A percentile compares a stretch with the other conserved stretches of the same genome.
These are phyloP conservation scores for Bombus cullumanus DNA, from an alignment of 1,140 invertebrate species.

Conservation along the genomic window DNA sequence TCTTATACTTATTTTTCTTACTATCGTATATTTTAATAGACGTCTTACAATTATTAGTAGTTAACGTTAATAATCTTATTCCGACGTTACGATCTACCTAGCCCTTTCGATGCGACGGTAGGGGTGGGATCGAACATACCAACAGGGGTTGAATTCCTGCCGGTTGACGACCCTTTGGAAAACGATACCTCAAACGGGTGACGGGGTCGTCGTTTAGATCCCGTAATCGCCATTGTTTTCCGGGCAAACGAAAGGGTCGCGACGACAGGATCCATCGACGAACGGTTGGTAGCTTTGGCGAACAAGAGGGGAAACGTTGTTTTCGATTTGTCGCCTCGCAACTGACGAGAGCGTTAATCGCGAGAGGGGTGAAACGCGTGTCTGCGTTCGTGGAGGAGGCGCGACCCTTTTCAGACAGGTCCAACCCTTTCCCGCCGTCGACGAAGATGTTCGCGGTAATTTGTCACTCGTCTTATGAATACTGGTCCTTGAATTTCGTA, in stretches of 20 bases:
- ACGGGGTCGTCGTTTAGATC: background rate
- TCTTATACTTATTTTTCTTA: slow-evolving; percentile 82
- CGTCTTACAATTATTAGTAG: background rate
- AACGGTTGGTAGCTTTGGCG: background rate
- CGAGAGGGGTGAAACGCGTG: background rate
- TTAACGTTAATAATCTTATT: background rate
- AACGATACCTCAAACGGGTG: background rate
- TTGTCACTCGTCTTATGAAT: background rate
- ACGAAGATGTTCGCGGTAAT: slow-evolving; percentile 19
- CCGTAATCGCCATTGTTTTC: background rate
- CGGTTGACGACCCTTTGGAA: background rate
- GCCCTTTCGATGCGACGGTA: slow-evolving; percentile 40
- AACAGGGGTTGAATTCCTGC: background rate
- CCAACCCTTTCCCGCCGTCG: slow-evolving; percentile 9
- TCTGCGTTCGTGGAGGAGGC: background rate
- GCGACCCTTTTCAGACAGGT: background rate
- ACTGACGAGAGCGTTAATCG: slow-evolving; percentile 27
- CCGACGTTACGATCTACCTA: slow-evolving; percentile 50
- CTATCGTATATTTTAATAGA: slow-evolving; percentile 22
- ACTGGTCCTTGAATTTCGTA: no score
- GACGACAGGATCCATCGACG: background rate
- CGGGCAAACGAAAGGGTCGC: background rate
- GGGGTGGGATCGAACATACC: background rate
- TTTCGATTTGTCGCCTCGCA: slow-evolving; percentile 34
- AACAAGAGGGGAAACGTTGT: slow-evolving; percentile 36